Evolutionary conservation across 2,113 vertebrate species (phyloP), one percentile per base, ranked within the genome.

Genomic region (Seriola rivoliana): DNA sequence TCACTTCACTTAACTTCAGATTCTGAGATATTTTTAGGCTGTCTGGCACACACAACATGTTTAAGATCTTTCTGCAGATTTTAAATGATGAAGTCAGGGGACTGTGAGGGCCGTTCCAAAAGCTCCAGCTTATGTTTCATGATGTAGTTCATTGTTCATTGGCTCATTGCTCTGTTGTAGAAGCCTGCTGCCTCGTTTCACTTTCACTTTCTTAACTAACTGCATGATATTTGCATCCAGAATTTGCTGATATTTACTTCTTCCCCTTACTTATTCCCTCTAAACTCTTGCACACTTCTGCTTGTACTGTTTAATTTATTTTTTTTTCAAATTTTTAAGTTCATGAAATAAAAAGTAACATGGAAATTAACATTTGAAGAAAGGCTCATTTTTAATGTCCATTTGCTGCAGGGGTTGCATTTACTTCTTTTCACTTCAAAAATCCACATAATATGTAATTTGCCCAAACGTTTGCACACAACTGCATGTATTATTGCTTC

Each of bases 21-120:
- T n/a, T 57, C 54, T 9, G 66, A 16, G 66, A 12, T 52, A 52
- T 68, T 34, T 50, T 67, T 48, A 67, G 42, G n/a, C 64, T 66
- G 23, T 16, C 65, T 68, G 14, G 14, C 48, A 54, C 9, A 32
- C 54, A 19, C 65, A 19, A 25, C 44, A 12, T 32, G 46, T 68
- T 32, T 17, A 48, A 32, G 14, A 67, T 29, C 65, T 50, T 4
- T 25, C 8, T n/a, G 9, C 65, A 50, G 16, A 21, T 67, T 67
- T 48, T 48, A 25, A 32, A 4, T 34, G 16, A 29, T 67, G 7
- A 5, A 50, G 29, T 21, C 67, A 69, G 42, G 23, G 17, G 44
- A 29, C 5, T 67, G 13, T 50, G 14, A 25, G 23, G 6, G 63
- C 36, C 3, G 2, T 65, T 44, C 21, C 54, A 23, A n/a, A 57